Base-by-base conservation (phyloP, 2,113 vertebrate genomes). In the Melozone crissalis region DNA sequence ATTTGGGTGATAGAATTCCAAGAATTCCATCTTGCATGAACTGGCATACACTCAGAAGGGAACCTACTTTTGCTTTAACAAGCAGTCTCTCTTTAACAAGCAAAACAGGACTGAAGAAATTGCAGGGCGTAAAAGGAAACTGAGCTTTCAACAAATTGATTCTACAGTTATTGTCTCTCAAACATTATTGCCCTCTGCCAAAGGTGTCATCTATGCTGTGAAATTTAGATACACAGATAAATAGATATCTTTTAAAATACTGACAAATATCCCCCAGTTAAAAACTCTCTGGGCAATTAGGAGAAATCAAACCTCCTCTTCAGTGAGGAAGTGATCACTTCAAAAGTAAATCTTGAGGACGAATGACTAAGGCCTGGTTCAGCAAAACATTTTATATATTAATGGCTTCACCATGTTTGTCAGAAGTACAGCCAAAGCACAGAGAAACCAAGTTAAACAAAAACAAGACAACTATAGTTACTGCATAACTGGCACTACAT, bases 361-460 rank as follows among this genome's bases (percentile, higher is more conserved):
- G 21, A 88, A 71, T 84, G 44, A 92, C 39, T 81, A 92, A 71
- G 35, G 35, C 11, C 47, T 78, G 23, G 30, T 46, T 84, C 44
- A 84, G 43, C 49, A 69, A 84, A 80, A 33, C 7, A 37, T 46
- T 85, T 68, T 69, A 65, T 30, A 37, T 9, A 51, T 52, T 35
- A 71, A 51, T 67, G 84, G 47, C 30, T 59, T 88, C 39, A 77
- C 21, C 8, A 33, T 37, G 58, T 67, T 88, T 2, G 4, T 71
- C 76, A 84, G 76, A 92, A 93, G 22, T 52, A 55, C 27, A 82
- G 84, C 55, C 73, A 89, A 93, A 90, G 87, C 22, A 46, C 63
- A 84, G 24, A 84, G 41, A 63, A 92, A 82, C 19, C 1, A 0
- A 81, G 31, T 89, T 86, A 67, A 81, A 92, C 30, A 92, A 92